These are phyloP conservation scores for Norana najaformis DNA, from an alignment of 2,888 invertebrate genomes.

Conservation along the genomic window DNA sequence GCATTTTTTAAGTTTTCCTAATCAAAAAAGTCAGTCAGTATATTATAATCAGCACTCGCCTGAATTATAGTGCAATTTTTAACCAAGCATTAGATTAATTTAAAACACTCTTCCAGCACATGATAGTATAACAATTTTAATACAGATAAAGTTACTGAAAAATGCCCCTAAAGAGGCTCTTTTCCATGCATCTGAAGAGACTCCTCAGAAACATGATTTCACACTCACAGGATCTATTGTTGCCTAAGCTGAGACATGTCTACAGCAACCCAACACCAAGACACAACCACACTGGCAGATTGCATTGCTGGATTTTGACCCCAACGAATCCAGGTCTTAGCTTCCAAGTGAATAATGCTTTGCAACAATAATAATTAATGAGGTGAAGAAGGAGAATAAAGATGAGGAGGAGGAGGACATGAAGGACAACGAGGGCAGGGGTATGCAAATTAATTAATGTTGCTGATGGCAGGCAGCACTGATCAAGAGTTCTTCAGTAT, in stretches of 20 bases:
- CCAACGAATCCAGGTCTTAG: neutral
- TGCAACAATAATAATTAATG: neutral
- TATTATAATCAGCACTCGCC: neutral
- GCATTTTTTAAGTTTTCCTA: neutral
- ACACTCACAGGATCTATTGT: neutral
- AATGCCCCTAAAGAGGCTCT: neutral
- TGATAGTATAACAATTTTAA: neutral
- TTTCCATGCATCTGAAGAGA: neutral
- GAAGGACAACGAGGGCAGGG: no score
- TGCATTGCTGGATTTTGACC: neutral
- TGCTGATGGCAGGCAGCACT: no score
- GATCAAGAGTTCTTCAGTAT: neutral
- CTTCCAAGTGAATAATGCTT: neutral
- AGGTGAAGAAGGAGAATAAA: neutral
- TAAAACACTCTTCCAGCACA: neutral
- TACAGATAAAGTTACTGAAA: neutral
- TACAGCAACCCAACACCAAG: neutral
- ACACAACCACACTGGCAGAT: neutral
- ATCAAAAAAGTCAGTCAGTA: neutral
- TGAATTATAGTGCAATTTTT: neutral
- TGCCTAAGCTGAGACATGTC: neutral
- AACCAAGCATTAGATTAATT: neutral
- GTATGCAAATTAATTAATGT: no score
- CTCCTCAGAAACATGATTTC: neutral
- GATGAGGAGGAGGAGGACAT: neutral